Evolutionary conservation across 1,140 invertebrate species (phyloP).

Genomic region (Zophobas atratus): DNA sequence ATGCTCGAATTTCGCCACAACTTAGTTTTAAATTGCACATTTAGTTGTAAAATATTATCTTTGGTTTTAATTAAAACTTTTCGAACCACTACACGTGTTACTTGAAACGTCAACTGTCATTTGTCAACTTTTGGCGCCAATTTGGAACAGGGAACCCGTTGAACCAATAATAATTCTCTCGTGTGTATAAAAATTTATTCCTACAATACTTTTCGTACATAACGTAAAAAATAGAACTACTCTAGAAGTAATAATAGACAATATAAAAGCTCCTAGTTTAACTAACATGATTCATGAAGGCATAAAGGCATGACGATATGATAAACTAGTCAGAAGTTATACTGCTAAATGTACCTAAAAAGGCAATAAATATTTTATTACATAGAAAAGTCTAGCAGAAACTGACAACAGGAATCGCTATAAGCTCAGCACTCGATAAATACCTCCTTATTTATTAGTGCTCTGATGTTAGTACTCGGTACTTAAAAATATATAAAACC

Average conservation of each 20-base stretch:
- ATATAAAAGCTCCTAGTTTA: conserved; percentile 33
- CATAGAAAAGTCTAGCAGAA: background rate
- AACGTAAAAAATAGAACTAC: conserved; percentile 37
- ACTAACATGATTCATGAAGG: conserved; percentile 38
- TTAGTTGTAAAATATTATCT: no score
- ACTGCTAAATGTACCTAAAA: conserved; percentile 35
- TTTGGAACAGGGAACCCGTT: background rate
- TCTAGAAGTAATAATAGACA: conserved; percentile 28
- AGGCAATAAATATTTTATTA: conserved; percentile 35
- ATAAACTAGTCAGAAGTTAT: conserved; percentile 30
- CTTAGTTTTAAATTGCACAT: no score
- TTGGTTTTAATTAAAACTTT: no score
- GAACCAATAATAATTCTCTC: background rate
- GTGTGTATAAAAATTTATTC: conserved; percentile 36
- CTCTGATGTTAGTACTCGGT: conserved; percentile 15
- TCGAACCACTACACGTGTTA: no score
- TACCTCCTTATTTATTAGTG: conserved; percentile 46
- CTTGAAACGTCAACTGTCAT: no score
- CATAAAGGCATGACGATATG: conserved; percentile 34
- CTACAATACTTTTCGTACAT: conserved; percentile 31
- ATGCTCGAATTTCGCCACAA: no score
- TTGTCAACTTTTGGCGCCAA: no score
- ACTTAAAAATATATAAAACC: conserved; percentile 49
- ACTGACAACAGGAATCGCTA: conserved; percentile 13
- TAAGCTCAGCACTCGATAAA: conserved; percentile 42